Evolutionary conservation across 2,888 invertebrate species (phyloP).

Genomic region (Hyppa rectilinea): DNA sequence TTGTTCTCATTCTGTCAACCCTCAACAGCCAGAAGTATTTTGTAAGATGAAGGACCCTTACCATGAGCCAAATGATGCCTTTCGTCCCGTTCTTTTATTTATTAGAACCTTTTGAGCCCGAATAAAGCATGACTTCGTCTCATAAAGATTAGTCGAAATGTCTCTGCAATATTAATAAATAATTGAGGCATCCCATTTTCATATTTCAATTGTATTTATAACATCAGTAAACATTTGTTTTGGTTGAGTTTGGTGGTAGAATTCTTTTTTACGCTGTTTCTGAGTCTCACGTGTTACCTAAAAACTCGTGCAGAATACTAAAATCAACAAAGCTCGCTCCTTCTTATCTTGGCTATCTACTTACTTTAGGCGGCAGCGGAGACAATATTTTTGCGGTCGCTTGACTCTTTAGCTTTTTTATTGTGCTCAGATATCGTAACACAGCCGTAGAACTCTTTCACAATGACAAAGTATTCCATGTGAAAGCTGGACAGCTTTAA

Average conservation of each 20-base stretch:
- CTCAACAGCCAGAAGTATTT: slow-evolving; percentile 61
- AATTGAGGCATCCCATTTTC: slow-evolving; percentile 31
- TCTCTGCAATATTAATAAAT: slow-evolving; percentile 45
- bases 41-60: slow-evolving; percentile 59
- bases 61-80: slow-evolving; percentile 57
- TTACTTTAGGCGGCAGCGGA: slow-evolving; percentile 57
- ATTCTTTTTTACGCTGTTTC: slow-evolving; percentile 26
- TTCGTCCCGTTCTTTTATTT: slow-evolving; percentile 57
- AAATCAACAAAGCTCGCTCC: slow-evolving; percentile 61
- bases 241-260: slow-evolving; percentile 1
- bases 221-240: slow-evolving; percentile 36
- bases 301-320: slow-evolving; percentile 64
- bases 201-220: slow-evolving; percentile 51
- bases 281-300: slow-evolving; percentile 46
- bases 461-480: slow-evolving; percentile 24
- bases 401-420: slow-evolving; percentile 57
- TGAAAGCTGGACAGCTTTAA: slow-evolving; percentile 6
- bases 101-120: slow-evolving; percentile 36
- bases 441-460: slow-evolving; percentile 25
- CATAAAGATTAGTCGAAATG: slow-evolving; percentile 28
- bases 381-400: slow-evolving; percentile 65
- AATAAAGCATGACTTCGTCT: slow-evolving; percentile 35
- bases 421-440: slow-evolving; percentile 45
- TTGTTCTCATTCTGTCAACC: slow-evolving; percentile 61
- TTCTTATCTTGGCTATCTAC: slow-evolving; percentile 63